Evolutionary conservation across 37 sponge, comb jelly and placozoan genomes (phyloP).

Genomic region (Halichondria panicea): DNA sequence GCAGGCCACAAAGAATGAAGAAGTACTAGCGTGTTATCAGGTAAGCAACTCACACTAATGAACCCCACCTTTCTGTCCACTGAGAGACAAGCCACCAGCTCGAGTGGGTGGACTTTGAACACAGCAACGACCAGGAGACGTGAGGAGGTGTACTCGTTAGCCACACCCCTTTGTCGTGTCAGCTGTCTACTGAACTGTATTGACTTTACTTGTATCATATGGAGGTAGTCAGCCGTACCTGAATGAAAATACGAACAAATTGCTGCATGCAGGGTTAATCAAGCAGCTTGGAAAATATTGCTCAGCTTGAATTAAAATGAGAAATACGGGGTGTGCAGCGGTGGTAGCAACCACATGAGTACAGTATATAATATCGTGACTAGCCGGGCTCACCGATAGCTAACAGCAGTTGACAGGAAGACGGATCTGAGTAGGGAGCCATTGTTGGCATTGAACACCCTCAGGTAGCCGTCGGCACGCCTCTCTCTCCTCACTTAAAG

Average conservation of each 20-base stretch:
- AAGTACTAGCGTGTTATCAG: too few relatives aligned
- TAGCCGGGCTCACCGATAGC: slow-evolving; percentile 26
- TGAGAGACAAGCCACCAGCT: slow-evolving; percentile 32
- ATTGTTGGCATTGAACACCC: slow-evolving; percentile 60
- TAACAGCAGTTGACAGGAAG: slow-evolving; percentile 43
- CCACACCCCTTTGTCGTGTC: slow-evolving; percentile 1
- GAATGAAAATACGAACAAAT: background rate
- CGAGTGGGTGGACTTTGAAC: slow-evolving; percentile 68
- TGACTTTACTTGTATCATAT: slow-evolving; percentile 63
- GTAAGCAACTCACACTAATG: too few relatives aligned
- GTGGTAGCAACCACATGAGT: too few relatives aligned
- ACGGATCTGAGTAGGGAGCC: slow-evolving; percentile 43
- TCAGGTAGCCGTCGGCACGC: slow-evolving; percentile 69
- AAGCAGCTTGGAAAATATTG: too few relatives aligned
- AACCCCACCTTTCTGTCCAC: slow-evolving; percentile 66
- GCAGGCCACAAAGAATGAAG: too few relatives aligned
- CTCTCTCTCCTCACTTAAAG: slow-evolving; percentile 40
- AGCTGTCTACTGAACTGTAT: background rate
- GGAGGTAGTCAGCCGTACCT: slow-evolving; percentile 70
- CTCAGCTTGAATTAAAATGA: too few relatives aligned
- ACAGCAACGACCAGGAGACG: slow-evolving; percentile 32
- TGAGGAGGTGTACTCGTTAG: slow-evolving; percentile 6
- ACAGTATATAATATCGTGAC: background rate
- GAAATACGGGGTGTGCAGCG: too few relatives aligned
- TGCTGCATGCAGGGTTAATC: too few relatives aligned